Conservation (phyloP, 2,797 vertebrate genomes). For the Lophotriccus pileatus region DNA sequence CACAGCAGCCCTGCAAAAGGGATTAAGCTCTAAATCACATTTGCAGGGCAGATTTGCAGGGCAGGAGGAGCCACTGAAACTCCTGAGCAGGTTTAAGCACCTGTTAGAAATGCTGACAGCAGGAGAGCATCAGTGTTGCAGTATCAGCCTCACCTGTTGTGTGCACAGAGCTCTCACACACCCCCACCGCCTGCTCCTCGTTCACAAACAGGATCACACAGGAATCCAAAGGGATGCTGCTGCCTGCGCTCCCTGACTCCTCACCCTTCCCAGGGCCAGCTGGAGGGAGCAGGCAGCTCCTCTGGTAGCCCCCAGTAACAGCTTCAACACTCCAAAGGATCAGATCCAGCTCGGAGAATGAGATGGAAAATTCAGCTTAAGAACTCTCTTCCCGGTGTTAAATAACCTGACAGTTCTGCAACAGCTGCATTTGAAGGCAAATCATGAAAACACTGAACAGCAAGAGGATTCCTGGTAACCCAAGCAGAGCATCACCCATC, state of each 20-base stretch:
- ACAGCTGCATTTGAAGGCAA: neutral
- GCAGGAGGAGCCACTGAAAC: neutral
- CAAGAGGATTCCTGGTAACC: neutral
- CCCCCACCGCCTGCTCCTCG: neutral
- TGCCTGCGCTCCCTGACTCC: neutral
- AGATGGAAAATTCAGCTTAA: neutral
- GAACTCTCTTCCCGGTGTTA: neutral
- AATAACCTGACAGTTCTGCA: neutral
- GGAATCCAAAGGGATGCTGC: neutral
- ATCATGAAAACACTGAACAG: neutral
- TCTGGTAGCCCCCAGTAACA: fast-evolving
- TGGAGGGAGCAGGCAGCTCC: neutral
- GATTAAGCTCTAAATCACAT: neutral
- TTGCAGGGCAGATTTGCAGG: neutral
- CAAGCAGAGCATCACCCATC: neutral
- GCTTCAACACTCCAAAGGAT: fast-evolving
- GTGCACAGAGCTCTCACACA: neutral
- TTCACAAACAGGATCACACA: neutral
- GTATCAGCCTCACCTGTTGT: neutral
- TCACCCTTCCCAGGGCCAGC: neutral
- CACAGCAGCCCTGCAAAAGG: neutral
- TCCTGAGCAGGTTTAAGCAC: neutral
- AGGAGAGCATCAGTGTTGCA: neutral
- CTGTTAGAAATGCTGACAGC: neutral
- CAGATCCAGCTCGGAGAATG: fast-evolving